These are phyloP conservation scores for Mastomys coucha DNA, from an alignment of 2,113 vertebrate genomes.

Conservation along the genomic window DNA sequence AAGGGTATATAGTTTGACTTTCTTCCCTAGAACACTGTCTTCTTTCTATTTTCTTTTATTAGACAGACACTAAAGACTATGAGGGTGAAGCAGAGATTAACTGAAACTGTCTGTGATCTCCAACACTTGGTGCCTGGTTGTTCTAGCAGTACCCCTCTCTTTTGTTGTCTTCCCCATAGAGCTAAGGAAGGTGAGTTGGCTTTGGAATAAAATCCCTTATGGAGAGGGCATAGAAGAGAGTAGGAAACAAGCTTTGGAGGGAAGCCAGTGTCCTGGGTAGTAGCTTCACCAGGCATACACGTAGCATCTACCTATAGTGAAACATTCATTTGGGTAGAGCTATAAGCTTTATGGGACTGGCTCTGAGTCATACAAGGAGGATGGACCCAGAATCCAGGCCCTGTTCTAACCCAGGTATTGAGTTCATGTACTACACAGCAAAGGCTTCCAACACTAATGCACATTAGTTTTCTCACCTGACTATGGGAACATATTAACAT, in stretches of 20 bases:
- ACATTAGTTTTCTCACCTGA: not conserved
- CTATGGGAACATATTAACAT: too few relatives aligned
- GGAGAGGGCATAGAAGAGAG: not conserved
- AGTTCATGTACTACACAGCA: not conserved
- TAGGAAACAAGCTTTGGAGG: rapidly evolving
- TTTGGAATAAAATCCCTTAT: not conserved
- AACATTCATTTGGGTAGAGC: too few relatives aligned
- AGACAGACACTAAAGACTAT: not conserved
- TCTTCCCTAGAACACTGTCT: rapidly evolving
- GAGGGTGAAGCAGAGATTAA: rapidly evolving
- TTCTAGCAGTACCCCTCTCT: not conserved
- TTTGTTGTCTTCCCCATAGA: rapidly evolving
- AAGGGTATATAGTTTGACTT: rapidly evolving
- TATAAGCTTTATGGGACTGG: too few relatives aligned
- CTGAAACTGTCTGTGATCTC: not conserved
- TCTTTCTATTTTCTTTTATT: not conserved
- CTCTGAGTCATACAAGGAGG: too few relatives aligned
- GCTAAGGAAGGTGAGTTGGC: not conserved
- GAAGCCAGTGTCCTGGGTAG: rapidly evolving
- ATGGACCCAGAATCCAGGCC: not conserved
- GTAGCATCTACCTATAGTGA: rapidly evolving
- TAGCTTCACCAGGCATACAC: not conserved
- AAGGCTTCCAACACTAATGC: not conserved
- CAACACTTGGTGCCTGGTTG: too few relatives aligned
- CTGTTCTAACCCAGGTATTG: too few relatives aligned